Evolutionary conservation across 1,140 invertebrate species (phyloP), one percentile per base, ranked within the genome.

Genomic region (Streblospio benedicti): DNA sequence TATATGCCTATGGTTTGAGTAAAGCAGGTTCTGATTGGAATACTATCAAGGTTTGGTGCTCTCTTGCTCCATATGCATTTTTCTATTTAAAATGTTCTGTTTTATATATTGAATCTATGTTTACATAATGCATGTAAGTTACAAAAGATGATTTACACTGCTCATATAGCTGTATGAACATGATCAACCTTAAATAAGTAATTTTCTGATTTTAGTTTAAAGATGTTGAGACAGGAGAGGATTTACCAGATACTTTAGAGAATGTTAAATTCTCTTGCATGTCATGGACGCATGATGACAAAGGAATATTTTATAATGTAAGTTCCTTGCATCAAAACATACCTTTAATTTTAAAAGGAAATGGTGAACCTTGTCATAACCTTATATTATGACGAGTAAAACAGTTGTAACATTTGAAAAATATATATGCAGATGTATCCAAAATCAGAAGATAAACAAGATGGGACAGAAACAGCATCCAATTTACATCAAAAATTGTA

Each of bases 11-110:
- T 81, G 90, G 87, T 4, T 80, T 98, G 0, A 93, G 90, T 68
- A 84, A 84, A 56, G 93, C 87, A 79, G 95, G 94, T 6, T 95
- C 93, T 31, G 95, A 99, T 75, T 98, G 95, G 94, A 85, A 87
- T 60, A 91, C 86, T 28, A 91, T 98, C 4, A 78, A 80, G 68
- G 80, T 83, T n/a, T n/a, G n/a, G n/a, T n/a, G n/a, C n/a, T n/a
- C n/a, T n/a, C 49, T 43, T 57, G 31, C 20, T 12, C 2, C 4
- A 30, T 27, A 12, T 12, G 38, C 18, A 12, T 12, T 41, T 41
- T 41, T 12, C 18, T 23, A 52, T 5, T 1, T n/a, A 52, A 30
- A 2, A 52, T 20, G 32, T 4, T 27, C 27, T 1, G 0, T 20
- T 2, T 51, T 3, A 6, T 23, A 27, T n/a, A 16, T 27, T 18